Evolutionary conservation across 2,113 vertebrate genomes (phyloP).

Genomic region (Raja brachyura): DNA sequence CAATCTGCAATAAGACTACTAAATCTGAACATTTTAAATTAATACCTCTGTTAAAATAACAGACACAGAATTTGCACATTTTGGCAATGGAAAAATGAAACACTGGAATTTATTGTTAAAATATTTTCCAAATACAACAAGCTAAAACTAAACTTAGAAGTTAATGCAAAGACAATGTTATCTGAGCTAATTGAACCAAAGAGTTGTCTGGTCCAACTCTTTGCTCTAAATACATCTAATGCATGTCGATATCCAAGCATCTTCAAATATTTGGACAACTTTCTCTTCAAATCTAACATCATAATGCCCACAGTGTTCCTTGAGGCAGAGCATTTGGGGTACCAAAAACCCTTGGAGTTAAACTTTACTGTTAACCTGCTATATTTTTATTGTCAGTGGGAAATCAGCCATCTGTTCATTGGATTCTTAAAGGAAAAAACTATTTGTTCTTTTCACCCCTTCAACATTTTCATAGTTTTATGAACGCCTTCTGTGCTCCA

Average conservation of each 20-base stretch:
- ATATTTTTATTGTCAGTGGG: neutral
- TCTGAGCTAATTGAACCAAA: no score
- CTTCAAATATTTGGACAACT: neutral
- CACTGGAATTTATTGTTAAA: neutral
- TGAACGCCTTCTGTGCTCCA: neutral
- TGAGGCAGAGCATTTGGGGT: neutral
- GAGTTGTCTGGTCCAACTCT: neutral
- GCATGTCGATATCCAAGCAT: neutral
- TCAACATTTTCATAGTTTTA: neutral
- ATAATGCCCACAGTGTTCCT: neutral
- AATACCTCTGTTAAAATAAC: neutral
- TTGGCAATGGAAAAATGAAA: neutral
- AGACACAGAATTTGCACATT: neutral
- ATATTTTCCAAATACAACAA: neutral
- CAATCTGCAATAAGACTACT: neutral
- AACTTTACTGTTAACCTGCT: neutral
- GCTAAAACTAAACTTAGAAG: neutral
- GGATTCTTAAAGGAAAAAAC: neutral
- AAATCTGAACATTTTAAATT: neutral
- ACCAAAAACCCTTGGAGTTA: neutral
- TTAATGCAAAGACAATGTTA: neutral
- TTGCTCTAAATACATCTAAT: neutral
- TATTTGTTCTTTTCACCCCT: neutral
- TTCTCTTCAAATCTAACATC: neutral
- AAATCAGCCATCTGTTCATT: neutral